Evolutionary conservation across 2,113 vertebrate species (phyloP).

Genomic region (Chiloscyllium plagiosum): DNA sequence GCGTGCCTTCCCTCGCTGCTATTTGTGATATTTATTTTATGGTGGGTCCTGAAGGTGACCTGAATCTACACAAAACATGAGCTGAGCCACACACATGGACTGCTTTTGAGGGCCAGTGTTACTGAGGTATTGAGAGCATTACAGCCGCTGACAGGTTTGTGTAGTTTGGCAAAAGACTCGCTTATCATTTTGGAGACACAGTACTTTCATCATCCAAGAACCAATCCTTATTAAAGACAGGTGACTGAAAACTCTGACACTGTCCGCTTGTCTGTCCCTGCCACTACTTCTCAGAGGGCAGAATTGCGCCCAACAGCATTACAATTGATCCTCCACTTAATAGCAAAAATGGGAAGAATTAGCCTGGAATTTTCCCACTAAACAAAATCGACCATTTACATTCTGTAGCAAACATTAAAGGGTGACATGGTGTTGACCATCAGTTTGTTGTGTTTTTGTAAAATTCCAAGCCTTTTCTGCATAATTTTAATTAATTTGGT

Average conservation of each 20-base stretch:
- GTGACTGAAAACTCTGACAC: neutral
- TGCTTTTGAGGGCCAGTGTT: slow-evolving; percentile 25
- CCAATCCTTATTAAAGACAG: neutral
- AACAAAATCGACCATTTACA: neutral
- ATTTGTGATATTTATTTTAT: neutral
- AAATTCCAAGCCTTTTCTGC: neutral
- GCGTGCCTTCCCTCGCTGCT: neutral
- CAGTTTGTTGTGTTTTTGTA: neutral
- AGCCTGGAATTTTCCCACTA: neutral
- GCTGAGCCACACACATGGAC: neutral
- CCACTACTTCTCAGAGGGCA: neutral
- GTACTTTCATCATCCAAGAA: neutral
- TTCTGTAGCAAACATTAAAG: neutral
- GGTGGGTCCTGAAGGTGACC: neutral
- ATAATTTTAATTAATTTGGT: neutral
- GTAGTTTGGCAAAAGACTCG: neutral
- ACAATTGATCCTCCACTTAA: neutral
- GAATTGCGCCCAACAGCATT: neutral
- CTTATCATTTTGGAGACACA: neutral
- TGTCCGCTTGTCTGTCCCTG: neutral
- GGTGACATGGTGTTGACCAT: neutral
- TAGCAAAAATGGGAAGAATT: neutral
- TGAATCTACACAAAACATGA: neutral
- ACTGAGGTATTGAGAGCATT: neutral
- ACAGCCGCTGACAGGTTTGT: no score